A percentile compares a stretch with the other conserved stretches of the same genome.
phyloP scores from a whole-genome alignment of 1,140 invertebrate species.

The Drosophila ercepeae region DNA sequence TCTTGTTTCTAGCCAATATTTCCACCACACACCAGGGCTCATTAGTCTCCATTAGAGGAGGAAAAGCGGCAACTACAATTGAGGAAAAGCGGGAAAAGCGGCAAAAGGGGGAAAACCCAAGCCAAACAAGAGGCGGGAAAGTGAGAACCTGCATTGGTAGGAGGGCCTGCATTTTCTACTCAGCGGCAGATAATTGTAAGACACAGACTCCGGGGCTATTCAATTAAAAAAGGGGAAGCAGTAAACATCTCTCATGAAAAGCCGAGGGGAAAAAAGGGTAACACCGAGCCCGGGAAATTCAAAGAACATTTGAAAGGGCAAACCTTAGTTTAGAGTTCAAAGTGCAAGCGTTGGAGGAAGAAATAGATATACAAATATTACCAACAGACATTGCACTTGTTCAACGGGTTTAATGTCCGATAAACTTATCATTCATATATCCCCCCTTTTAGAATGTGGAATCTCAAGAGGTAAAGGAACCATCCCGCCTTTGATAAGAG shows the following conservation, averaged over 20 bases:
- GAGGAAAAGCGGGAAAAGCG: conserved; percentile 8
- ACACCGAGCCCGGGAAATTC: conserved; percentile 6
- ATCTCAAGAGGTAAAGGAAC: conserved; percentile 45
- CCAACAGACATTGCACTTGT: conserved; percentile 58
- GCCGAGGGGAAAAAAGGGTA: conserved; percentile 58
- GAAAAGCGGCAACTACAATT: conserved; percentile 67
- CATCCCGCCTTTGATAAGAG: conserved; percentile 18
- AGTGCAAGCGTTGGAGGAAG: conserved; percentile 40
- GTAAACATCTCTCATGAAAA: conserved; percentile 29
- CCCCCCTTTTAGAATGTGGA: conserved; percentile 12
- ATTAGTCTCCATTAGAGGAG: conserved; percentile 67
- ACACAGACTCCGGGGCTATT: conserved; percentile 34
- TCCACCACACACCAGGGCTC: conserved; percentile 37
- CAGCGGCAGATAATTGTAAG: conserved; percentile 42
- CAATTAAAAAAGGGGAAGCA: conserved; percentile 22
- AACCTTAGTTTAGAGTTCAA: conserved; percentile 63
- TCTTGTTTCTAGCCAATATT: background rate
- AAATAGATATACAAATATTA: conserved; percentile 13
- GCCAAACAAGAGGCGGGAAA: background rate
- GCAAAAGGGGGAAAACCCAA: background rate
- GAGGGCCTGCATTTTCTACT: conserved; percentile 24
- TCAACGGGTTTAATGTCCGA: conserved; percentile 64
- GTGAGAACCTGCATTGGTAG: background rate
- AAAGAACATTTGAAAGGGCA: conserved; percentile 39
- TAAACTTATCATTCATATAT: conserved; percentile 37